Evolutionary conservation across 2,888 invertebrate species (phyloP).

Genomic region (Neria commutata): DNA sequence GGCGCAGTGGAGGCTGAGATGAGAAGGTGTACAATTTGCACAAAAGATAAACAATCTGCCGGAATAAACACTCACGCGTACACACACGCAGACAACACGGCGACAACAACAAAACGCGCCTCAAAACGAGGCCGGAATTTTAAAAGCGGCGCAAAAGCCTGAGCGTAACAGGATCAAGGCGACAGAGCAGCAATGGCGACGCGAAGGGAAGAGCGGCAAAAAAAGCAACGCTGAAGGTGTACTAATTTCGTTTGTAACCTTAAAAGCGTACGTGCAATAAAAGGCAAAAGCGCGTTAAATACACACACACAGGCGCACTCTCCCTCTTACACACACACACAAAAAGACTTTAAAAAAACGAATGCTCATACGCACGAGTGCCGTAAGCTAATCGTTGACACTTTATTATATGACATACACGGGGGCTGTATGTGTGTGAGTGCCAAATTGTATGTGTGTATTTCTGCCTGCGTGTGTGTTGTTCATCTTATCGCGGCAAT

Average conservation of each 20-base stretch:
- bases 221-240: background rate
- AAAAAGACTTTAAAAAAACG: background rate
- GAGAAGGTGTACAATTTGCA: background rate
- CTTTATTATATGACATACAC: too few relatives aligned
- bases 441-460: background rate
- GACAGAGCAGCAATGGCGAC: too few relatives aligned
- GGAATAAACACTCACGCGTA: background rate
- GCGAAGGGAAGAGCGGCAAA: too few relatives aligned
- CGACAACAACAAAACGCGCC: background rate
- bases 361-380: background rate
- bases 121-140: background rate
- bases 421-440: too few relatives aligned
- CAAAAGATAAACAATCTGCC: background rate
- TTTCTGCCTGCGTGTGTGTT: background rate
- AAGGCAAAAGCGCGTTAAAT: background rate
- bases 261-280: background rate
- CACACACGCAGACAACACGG: background rate
- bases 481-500: too few relatives aligned
- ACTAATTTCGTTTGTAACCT: background rate
- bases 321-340: background rate
- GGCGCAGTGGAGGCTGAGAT: background rate
- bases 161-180: too few relatives aligned
- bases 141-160: too few relatives aligned
- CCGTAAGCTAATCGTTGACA: constrained; percentile 1
- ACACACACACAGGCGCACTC: background rate